phyloP scores from a whole-genome alignment of 2,888 invertebrate species.

The Augochlorella aurata region DNA sequence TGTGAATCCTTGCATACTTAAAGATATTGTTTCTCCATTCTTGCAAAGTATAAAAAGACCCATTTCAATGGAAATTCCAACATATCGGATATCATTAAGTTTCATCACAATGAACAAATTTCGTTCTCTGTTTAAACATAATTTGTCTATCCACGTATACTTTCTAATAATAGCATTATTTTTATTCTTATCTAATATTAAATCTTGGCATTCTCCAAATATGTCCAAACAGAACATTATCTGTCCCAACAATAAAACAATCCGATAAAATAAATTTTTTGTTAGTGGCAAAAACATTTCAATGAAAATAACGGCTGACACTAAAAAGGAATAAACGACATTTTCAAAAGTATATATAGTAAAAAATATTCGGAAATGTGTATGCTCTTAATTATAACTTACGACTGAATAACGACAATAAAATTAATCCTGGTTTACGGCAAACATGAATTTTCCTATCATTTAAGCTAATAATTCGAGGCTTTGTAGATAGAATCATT shows the following conservation, averaged over 20 bases:
- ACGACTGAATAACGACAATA: conserved; percentile 65
- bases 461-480: conserved; percentile 54
- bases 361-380: neutral
- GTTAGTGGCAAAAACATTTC: conserved; percentile 61
- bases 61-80: conserved; percentile 67
- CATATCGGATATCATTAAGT: conserved; percentile 69
- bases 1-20: conserved; percentile 65
- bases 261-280: conserved; percentile 55
- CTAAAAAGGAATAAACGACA: conserved; percentile 56
- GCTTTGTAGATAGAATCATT: conserved; percentile 55
- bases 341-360: neutral
- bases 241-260: conserved; percentile 63
- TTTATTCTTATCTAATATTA: conserved; percentile 65
- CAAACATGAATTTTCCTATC: conserved; percentile 65
- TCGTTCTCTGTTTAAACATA: conserved; percentile 50
- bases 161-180: conserved; percentile 65
- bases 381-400: conserved; percentile 45
- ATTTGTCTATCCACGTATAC: conserved; percentile 69
- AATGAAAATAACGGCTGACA: conserved; percentile 62
- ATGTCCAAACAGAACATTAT: conserved; percentile 70
- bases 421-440: conserved; percentile 60
- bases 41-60: conserved; percentile 69
- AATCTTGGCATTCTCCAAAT: conserved; percentile 72
- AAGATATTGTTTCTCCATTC: conserved; percentile 61
- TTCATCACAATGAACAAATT: conserved; percentile 54